These are phyloP conservation scores for Eulithis prunata DNA, from an alignment of 2,888 invertebrate species.

Conservation along the genomic window DNA sequence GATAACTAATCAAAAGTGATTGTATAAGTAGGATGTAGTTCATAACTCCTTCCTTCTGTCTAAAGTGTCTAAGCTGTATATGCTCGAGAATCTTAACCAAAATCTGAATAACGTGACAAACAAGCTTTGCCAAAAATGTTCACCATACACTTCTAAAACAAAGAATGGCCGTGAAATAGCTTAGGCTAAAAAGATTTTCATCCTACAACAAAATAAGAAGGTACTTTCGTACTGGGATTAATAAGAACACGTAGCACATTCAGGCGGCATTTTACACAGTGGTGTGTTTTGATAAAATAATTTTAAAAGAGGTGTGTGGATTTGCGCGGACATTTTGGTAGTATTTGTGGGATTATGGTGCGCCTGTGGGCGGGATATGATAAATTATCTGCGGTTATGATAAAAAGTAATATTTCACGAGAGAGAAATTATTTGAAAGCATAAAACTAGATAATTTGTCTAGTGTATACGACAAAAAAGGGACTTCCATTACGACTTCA, in stretches of 20 bases:
- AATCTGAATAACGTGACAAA: too few species aligned
- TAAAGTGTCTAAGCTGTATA: too few species aligned
- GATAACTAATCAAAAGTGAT: too few species aligned
- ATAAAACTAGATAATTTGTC: too few species aligned
- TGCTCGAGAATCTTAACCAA: too few species aligned
- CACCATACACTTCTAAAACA: background rate
- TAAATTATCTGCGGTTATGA: conserved; percentile 13
- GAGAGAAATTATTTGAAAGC: background rate
- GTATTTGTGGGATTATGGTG: conserved; percentile 18
- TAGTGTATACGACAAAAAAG: too few species aligned
- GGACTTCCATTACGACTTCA: too few species aligned
- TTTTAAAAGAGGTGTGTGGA: conserved; percentile 13
- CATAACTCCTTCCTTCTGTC: too few species aligned
- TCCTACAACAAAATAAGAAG: background rate
- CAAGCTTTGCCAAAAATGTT: background rate
- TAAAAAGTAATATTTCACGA: background rate
- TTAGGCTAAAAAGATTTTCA: conserved; percentile 1
- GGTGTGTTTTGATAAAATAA: conserved; percentile 16
- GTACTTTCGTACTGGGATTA: conserved; percentile 7
- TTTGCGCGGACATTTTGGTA: conserved; percentile 6
- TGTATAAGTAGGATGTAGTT: too few species aligned
- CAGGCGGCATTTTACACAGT: background rate
- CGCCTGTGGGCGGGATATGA: conserved; percentile 1
- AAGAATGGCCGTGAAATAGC: conserved; percentile 3
- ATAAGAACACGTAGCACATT: conserved; percentile 2